A percentile compares a stretch with the other conserved stretches of the same genome.
phyloP scores from a whole-genome alignment of 2,113 vertebrate species.

The Myrmecobius fasciatus region DNA sequence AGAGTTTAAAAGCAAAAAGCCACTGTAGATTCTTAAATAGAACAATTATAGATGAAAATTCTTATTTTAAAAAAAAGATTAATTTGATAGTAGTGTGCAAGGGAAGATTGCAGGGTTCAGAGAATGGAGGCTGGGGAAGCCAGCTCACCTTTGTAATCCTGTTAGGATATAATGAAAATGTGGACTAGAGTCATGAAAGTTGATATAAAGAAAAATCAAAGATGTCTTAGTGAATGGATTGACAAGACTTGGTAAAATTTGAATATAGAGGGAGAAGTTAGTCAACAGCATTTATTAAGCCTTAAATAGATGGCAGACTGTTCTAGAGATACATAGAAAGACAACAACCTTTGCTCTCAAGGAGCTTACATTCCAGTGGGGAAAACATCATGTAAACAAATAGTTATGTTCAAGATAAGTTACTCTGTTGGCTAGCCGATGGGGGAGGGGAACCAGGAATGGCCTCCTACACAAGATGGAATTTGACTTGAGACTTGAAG shows the following conservation, averaged over 20 bases:
- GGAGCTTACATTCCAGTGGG: background rate
- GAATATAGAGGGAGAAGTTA: background rate
- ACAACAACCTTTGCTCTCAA: background rate
- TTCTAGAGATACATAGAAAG: background rate
- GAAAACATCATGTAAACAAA: background rate
- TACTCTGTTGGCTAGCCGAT: background rate
- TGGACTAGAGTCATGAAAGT: background rate
- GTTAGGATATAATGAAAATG: background rate
- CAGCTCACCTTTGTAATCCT: background rate
- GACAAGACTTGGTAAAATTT: background rate
- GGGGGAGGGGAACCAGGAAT: background rate
- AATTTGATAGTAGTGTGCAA: background rate
- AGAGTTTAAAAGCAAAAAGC: background rate
- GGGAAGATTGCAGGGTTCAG: background rate
- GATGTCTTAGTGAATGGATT: constrained; percentile 6
- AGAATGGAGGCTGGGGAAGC: background rate
- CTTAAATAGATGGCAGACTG: background rate
- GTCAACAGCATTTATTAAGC: background rate
- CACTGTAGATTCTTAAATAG: background rate
- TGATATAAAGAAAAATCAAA: background rate
- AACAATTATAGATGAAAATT: background rate
- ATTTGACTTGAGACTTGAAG: background rate
- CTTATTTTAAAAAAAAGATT: background rate
- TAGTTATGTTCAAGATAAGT: background rate
- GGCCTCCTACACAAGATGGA: background rate